Base-by-base conservation (phyloP, 1,140 invertebrate species). In the Lepidostoma basale region DNA sequence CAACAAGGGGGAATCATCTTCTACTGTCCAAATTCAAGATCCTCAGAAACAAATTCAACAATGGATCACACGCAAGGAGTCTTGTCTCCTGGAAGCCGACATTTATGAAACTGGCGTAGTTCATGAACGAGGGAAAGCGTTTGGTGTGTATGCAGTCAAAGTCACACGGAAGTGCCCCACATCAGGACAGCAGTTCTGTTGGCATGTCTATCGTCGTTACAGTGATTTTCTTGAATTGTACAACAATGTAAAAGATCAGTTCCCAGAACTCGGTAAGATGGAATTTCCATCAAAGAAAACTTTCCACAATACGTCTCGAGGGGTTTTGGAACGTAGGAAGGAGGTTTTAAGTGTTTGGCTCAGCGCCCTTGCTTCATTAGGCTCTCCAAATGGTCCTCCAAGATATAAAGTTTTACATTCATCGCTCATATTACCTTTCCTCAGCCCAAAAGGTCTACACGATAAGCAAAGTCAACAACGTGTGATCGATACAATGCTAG, bases 151-250 rank as follows among this genome's bases (percentile, higher is more conserved):
- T 79, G 93, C 94, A 1, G 88, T 97, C 16, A 87, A 91, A 22
- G 94, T 97, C 0, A 88, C 84, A 18, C 87, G 89, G 74, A 81
- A 80, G 58, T 89, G 82, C 74, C 86, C 81, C 74, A 87, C 84
- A 69, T 87, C 84, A 90, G 77, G 88, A 89, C 77, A 86, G 26
- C 71, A 73, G 59, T 30, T 62, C 16, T 63, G 86, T 45, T 93
- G 91, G 91, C 91, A 93, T 74, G 89, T 92, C 64, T 93, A 92
- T 74, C 82, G 91, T 66, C 75, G 91, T 72, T 98, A 97, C 76
- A 96, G 93, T 28, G 95, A 98, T 80, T 98, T 98, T 79, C 89
- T 97, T 76, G 92, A 95, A 76, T 82, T 97, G 5, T 88, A 95
- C 75, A 84, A 87, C 74, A 88, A 92, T 81, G 87, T 95, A 74